Evolutionary conservation across 2,113 vertebrate species (phyloP), one percentile per base, ranked within the genome.

Genomic region (Cariama cristata): DNA sequence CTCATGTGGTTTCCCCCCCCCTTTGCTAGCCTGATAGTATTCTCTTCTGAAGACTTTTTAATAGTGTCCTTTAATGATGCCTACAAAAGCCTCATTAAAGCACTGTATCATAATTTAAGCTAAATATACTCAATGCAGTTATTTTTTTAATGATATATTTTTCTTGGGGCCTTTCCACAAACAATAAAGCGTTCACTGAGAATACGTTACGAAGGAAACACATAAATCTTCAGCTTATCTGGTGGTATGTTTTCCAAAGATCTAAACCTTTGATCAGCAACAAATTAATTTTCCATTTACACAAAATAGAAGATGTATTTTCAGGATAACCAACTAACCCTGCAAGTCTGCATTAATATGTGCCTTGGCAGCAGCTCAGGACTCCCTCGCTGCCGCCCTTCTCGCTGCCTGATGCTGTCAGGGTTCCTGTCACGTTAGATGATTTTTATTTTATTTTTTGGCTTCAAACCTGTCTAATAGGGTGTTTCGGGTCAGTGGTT

Each of bases 231-330:
- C 69, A 88, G 91, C 94, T 98, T 98, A 95, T 98, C 96, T 98
- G 90, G 90, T 53, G 82, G 93, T 82, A 90, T 64, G 62, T 88
- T 97, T 97, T 90, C 95, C 85, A 96, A 95, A 96, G 77, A 97
- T 91, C 93, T 94, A 93, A 96, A 91, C 53, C 79, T 97, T 90
- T 93, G 93, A 98, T 94, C 91, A 95, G 94, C 93, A 96, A 89
- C 77, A 69, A 98, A 97, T 93, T 98, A 95, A 97, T 97, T 98
- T 98, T 98, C 96, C 96, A 98, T 97, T 98, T 97, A 98, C 85
- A 97, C 80, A 97, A 97, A 33, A 91, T 2, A 96, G 84, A 88
- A 97, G 84, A 98, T 83, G 79, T 73, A 95, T 94, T 97, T 97
- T 91, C 67, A 96, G 95, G 96, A 97, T 97, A 98, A 97, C 91